phyloP scores from a whole-genome alignment of 2,797 vertebrate genomes.

The Melopsittacus undulatus region DNA sequence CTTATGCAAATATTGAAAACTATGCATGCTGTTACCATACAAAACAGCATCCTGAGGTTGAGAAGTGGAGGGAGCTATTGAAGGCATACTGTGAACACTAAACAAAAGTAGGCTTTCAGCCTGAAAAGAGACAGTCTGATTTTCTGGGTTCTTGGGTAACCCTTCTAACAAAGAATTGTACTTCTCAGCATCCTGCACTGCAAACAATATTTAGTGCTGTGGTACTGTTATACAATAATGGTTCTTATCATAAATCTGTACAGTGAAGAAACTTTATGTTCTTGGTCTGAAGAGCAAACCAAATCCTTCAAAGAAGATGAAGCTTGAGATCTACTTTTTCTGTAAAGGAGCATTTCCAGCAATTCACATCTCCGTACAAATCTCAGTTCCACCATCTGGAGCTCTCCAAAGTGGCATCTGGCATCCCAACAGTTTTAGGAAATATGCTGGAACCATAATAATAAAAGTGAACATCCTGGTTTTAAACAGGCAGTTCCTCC shows the following conservation, averaged over 20 bases:
- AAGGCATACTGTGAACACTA: background rate
- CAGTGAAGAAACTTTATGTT: background rate
- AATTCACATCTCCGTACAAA: constrained; percentile 49
- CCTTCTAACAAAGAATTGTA: background rate
- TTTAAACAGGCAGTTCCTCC: constrained; percentile 17
- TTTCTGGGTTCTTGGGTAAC: background rate
- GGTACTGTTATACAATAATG: background rate
- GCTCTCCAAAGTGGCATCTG: constrained; percentile 25
- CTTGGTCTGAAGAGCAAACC: background rate
- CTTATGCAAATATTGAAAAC: constrained; percentile 20
- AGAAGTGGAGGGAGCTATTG: background rate
- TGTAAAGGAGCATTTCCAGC: constrained; percentile 10
- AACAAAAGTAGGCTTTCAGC: background rate
- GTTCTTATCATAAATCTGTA: background rate
- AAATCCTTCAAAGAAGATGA: background rate
- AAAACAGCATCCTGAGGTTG: background rate
- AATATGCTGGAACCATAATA: constrained; percentile 37
- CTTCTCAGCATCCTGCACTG: background rate
- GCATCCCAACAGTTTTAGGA: constrained; percentile 46
- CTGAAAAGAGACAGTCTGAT: background rate
- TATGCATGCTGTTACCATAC: background rate
- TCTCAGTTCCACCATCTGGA: constrained; percentile 59
- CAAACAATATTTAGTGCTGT: background rate
- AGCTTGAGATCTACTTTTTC: background rate
- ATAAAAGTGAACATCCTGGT: background rate